Percentiles rank a stretch among this genome's conserved stretches.
Conservation (phyloP, 2,888 invertebrate species). For the Epiblema foenella region DNA sequence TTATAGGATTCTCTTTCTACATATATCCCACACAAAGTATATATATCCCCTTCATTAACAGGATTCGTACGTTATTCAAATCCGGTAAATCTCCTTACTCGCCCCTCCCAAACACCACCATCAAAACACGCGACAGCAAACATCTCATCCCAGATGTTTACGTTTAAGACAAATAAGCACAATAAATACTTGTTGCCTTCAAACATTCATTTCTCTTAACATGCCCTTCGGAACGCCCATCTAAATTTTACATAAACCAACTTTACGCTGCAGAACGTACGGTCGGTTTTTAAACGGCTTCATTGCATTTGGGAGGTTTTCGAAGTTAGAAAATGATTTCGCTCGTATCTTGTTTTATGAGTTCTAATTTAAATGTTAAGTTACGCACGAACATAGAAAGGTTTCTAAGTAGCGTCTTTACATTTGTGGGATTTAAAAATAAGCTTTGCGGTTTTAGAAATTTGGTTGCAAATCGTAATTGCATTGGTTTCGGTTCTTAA, state of each 20-base stretch:
- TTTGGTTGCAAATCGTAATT: neutral
- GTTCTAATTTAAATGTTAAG: constrained; percentile 37
- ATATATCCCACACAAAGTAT: neutral
- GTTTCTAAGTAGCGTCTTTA: constrained; percentile 5
- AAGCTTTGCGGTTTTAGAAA: neutral
- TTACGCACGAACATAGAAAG: constrained; percentile 31
- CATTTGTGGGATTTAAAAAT: neutral
- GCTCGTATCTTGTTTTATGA: constrained; percentile 38
- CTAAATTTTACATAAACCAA: neutral
- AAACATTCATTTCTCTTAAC: constrained; percentile 32
- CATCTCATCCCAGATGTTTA: constrained; percentile 36
- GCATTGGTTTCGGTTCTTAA: neutral
- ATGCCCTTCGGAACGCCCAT: constrained; percentile 17
- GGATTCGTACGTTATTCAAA: constrained; percentile 25
- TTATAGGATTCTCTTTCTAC: too few species aligned
- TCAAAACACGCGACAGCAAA: constrained; percentile 35
- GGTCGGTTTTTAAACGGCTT: neutral
- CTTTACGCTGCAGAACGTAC: neutral
- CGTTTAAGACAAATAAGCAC: constrained; percentile 42
- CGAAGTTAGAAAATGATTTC: constrained; percentile 27
- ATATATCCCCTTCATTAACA: constrained; percentile 15
- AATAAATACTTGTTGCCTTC: constrained; percentile 43
- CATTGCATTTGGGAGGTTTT: constrained; percentile 6
- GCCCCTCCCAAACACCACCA: constrained; percentile 17
- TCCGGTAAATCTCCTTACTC: constrained; percentile 25